Evolutionary conservation across 92 coral and sea anemone genomes (phyloP).

Genomic region (Parazoanthus atlanticus): DNA sequence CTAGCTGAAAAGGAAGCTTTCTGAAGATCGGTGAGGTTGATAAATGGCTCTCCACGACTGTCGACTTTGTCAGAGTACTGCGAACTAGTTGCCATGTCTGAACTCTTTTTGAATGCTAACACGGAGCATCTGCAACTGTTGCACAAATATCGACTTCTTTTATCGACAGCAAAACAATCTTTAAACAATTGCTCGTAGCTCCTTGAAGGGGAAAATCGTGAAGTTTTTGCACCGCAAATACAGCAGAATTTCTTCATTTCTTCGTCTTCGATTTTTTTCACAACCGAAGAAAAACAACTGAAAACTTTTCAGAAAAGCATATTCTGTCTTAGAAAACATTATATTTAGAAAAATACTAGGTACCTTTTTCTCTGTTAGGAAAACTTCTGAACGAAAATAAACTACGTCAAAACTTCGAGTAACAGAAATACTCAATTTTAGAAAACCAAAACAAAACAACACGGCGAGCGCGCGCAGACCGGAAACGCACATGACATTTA

Average conservation of each 20-base stretch:
- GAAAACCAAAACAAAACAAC: not conserved
- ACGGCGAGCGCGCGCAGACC: not conserved
- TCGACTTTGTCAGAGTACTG: not conserved
- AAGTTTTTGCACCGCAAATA: not conserved
- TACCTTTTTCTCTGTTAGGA: not conserved
- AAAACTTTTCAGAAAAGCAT: too few species aligned
- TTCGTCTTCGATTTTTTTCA: not conserved
- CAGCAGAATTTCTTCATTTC: constrained; percentile 4
- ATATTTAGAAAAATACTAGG: not conserved
- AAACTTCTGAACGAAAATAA: not conserved
- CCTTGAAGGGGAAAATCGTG: not conserved
- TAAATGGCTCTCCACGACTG: not conserved
- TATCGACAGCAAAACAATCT: not conserved
- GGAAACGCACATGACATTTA: not conserved
- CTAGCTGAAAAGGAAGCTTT: not conserved
- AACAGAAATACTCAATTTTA: not conserved
- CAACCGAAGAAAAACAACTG: not conserved
- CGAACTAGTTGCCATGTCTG: not conserved
- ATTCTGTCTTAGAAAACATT: not conserved
- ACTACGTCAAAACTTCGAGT: not conserved
- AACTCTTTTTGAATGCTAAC: not conserved
- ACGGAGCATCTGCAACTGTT: not conserved
- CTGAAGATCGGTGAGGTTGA: not conserved
- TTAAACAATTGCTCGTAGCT: not conserved
- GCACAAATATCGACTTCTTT: not conserved